phyloP scores from a whole-genome alignment of 37 sponge, comb jelly and placozoan species.

The Crambe crambe region DNA sequence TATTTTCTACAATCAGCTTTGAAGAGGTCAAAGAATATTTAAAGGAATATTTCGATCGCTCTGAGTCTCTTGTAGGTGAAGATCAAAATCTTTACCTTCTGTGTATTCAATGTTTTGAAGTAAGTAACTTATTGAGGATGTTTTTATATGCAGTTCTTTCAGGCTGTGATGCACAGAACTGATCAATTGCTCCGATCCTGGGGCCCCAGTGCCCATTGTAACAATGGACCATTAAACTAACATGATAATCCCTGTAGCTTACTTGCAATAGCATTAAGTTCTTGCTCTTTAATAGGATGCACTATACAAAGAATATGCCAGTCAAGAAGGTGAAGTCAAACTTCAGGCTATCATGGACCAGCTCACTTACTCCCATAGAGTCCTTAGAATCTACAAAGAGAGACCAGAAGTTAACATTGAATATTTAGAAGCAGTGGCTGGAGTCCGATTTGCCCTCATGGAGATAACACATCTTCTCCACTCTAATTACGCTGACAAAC shows the following conservation, averaged over 20 bases:
- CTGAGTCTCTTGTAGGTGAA: background rate
- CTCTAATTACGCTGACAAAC: background rate
- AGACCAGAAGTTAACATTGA: background rate
- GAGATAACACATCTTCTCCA: slow-evolving; percentile 45
- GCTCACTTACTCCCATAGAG: background rate
- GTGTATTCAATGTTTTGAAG: slow-evolving; percentile 62
- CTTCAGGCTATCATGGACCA: slow-evolving; percentile 1
- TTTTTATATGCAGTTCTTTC: too few relatives aligned
- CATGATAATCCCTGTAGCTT: too few relatives aligned
- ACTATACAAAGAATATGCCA: slow-evolving; percentile 13
- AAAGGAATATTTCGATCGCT: slow-evolving; percentile 42
- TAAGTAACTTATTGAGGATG: too few relatives aligned
- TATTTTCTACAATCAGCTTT: background rate
- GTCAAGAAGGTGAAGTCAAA: background rate
- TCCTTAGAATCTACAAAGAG: background rate
- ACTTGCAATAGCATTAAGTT: background rate
- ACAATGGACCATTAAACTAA: too few relatives aligned
- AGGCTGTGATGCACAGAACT: too few relatives aligned
- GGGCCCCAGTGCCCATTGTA: too few relatives aligned
- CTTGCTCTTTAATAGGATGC: slow-evolving; percentile 41
- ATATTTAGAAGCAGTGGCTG: slow-evolving; percentile 54
- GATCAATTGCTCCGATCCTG: too few relatives aligned
- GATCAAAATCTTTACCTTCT: slow-evolving; percentile 48
- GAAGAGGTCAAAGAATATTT: slow-evolving; percentile 42
- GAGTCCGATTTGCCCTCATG: slow-evolving; percentile 50